phyloP scores from a whole-genome alignment of 2,113 vertebrate genomes.

The Blennius ocellaris region DNA sequence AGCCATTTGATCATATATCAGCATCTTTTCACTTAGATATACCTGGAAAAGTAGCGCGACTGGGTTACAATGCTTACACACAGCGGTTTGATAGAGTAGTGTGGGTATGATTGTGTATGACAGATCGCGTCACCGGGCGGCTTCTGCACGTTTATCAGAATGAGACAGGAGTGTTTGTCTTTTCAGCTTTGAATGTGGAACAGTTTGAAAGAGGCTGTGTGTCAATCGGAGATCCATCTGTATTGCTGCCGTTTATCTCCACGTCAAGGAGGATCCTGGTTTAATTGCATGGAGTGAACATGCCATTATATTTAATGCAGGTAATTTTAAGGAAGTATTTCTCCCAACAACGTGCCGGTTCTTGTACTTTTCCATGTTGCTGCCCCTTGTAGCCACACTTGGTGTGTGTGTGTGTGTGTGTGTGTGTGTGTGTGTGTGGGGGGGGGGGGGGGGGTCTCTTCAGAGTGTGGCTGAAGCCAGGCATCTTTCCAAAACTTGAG shows the following conservation, averaged over 20 bases:
- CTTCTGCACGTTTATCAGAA: conserved; percentile 51
- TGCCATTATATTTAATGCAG: conserved; percentile 46
- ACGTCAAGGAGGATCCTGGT: conserved; percentile 10
- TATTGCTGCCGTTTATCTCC: conserved; percentile 6
- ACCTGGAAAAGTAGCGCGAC: conserved; percentile 48
- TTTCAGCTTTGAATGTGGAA: conserved; percentile 32
- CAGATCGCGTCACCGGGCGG: conserved; percentile 29
- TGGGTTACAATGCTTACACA: conserved; percentile 45
- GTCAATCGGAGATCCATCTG: conserved; percentile 22
- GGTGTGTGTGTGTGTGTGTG: conserved; percentile 71
- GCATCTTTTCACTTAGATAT: conserved; percentile 57
- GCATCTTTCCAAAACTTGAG: conserved; percentile 71
- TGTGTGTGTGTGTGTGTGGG: conserved; percentile 70
- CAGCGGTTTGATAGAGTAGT: conserved; percentile 45
- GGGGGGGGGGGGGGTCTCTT: conserved; percentile 65
- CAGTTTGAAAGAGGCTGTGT: not conserved
- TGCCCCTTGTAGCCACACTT: conserved; percentile 68
- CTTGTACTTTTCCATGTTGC: conserved; percentile 80
- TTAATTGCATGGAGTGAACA: conserved; percentile 34
- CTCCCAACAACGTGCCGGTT: conserved; percentile 67
- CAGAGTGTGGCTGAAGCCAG: conserved; percentile 65
- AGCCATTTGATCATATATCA: conserved; percentile 73
- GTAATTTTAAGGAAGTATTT: conserved; percentile 56
- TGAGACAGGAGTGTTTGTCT: conserved; percentile 39
- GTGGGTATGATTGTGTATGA: conserved; percentile 27